phyloP scores from a whole-genome alignment of 2,113 vertebrate species.

The Bettongia penicillata region DNA sequence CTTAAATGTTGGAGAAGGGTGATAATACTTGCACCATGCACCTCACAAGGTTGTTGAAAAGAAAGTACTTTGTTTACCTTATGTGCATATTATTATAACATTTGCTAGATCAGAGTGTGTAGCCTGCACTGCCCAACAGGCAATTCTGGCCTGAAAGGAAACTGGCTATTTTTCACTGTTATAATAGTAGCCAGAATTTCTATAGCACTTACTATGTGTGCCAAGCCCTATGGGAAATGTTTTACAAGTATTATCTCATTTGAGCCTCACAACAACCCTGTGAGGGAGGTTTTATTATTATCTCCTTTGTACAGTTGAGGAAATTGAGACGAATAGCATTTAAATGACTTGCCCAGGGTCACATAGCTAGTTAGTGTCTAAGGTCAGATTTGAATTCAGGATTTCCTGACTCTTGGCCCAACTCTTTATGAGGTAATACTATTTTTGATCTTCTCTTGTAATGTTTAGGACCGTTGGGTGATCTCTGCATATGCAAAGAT shows the following conservation, averaged over 20 bases:
- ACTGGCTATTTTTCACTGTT: neutral
- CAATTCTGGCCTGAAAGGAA: neutral
- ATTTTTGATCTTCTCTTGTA: neutral
- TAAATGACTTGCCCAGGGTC: neutral
- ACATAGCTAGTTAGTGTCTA: neutral
- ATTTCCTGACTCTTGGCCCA: neutral
- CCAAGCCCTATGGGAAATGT: neutral
- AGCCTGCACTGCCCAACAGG: neutral
- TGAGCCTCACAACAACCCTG: neutral
- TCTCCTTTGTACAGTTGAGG: neutral
- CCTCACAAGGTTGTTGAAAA: neutral
- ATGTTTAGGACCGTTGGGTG: neutral
- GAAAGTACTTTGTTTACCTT: neutral
- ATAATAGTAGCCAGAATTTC: neutral
- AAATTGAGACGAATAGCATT: neutral
- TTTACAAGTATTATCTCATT: neutral
- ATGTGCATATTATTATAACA: neutral
- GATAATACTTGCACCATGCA: neutral
- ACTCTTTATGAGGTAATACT: neutral
- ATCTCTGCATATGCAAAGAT: neutral
- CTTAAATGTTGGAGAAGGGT: neutral
- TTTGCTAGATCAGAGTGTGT: neutral
- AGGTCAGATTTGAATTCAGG: neutral
- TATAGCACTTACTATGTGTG: neutral
- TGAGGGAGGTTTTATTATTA: neutral